A percentile compares a stretch with the other conserved stretches of the same genome.
Evolutionary conservation across 2,888 invertebrate species (phyloP).

Genomic region (Stenurella melanura): DNA sequence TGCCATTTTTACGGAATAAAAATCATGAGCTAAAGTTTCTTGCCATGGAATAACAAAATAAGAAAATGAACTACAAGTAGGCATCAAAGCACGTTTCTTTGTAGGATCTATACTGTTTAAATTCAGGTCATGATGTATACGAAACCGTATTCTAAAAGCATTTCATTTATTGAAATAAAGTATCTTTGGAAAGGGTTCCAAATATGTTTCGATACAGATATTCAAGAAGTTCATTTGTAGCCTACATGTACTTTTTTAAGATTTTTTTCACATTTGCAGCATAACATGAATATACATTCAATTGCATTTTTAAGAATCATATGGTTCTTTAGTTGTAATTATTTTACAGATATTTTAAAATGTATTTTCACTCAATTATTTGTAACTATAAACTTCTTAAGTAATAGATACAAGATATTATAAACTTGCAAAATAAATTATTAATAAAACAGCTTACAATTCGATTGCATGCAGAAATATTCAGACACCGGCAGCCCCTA

Average conservation of each 20-base stretch:
- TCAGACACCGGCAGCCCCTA: too few relatives aligned
- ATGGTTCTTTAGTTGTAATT: too few relatives aligned
- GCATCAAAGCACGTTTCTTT: constrained; percentile 32
- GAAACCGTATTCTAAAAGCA: constrained; percentile 31
- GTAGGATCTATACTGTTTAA: constrained; percentile 23
- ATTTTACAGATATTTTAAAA: too few relatives aligned
- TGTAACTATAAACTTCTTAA: too few relatives aligned
- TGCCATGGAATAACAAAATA: constrained; percentile 4
- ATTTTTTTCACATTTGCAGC: background rate
- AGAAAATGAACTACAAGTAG: constrained; percentile 25
- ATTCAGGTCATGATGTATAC: constrained; percentile 32
- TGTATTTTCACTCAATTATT: too few relatives aligned
- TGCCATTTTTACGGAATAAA: background rate
- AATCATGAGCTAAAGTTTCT: constrained; percentile 11
- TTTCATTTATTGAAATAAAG: constrained; percentile 35
- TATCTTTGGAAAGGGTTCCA: background rate
- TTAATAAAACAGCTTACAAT: too few relatives aligned
- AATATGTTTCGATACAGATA: background rate
- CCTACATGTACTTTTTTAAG: background rate
- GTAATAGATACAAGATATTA: too few relatives aligned
- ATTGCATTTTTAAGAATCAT: too few relatives aligned
- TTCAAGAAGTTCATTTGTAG: background rate
- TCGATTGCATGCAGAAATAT: too few relatives aligned
- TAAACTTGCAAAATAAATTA: too few relatives aligned
- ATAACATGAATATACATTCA: too few relatives aligned